phyloP scores from a whole-genome alignment of 2,797 vertebrate species.

The Halcyon smyrnensis region DNA sequence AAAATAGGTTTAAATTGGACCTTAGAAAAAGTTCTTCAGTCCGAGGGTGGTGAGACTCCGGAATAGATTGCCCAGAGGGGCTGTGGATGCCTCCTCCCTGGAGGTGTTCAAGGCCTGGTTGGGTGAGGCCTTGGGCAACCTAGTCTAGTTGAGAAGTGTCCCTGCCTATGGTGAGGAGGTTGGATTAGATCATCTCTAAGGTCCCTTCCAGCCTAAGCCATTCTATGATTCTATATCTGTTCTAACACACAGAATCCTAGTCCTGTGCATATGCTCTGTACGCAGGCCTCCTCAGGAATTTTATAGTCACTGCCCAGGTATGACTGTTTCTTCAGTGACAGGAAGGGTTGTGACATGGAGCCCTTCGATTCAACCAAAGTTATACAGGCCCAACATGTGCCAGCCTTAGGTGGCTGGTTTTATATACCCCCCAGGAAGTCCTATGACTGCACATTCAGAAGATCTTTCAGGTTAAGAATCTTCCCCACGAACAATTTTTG shows the following conservation, averaged over 20 bases:
- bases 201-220: too few species aligned
- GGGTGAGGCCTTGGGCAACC: too few species aligned
- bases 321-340: neutral
- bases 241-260: neutral
- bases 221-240: too few species aligned
- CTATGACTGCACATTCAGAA: neutral
- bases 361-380: neutral
- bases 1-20: too few species aligned
- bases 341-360: neutral
- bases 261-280: rapidly evolving
- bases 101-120: too few species aligned
- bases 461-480: neutral
- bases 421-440: neutral
- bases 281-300: neutral
- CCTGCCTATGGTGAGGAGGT: too few species aligned
- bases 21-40: too few species aligned
- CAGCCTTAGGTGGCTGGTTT: neutral
- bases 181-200: too few species aligned
- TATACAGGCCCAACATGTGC: neutral
- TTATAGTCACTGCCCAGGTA: neutral
- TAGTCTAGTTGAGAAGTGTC: too few species aligned
- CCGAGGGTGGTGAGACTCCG: too few species aligned
- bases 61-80: too few species aligned
- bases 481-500: neutral
- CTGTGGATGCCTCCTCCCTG: too few species aligned